These are phyloP conservation scores for Drosophila stalkeri DNA, from an alignment of 2,888 invertebrate species.

Conservation along the genomic window DNA sequence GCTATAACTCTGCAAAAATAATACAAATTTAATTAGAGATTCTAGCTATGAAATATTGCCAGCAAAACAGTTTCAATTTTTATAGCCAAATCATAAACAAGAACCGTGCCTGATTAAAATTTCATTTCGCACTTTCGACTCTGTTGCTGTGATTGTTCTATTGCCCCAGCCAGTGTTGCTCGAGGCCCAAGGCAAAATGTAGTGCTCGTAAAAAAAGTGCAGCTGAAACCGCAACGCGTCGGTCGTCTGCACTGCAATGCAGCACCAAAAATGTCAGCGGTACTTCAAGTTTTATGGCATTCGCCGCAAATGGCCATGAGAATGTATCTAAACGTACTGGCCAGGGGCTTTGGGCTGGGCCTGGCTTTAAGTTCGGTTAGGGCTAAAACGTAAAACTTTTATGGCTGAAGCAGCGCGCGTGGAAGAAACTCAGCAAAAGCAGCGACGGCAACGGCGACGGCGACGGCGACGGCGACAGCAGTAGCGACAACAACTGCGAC, in stretches of 20 bases:
- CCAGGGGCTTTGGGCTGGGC: slow-evolving; percentile 11
- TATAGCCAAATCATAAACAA: slow-evolving; percentile 64
- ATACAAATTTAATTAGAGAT: slow-evolving; percentile 16
- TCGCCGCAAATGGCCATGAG: slow-evolving; percentile 54
- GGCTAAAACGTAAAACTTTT: slow-evolving; percentile 77
- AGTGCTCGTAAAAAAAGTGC: slow-evolving; percentile 66
- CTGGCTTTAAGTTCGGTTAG: slow-evolving; percentile 61
- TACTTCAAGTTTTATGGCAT: slow-evolving; percentile 63
- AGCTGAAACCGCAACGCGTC: slow-evolving; percentile 46
- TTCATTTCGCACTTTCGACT: slow-evolving; percentile 71
- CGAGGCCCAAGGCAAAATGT: slow-evolving; percentile 41
- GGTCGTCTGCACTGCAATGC: slow-evolving; percentile 67
- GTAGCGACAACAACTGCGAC: not conserved
- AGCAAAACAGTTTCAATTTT: slow-evolving; percentile 30
- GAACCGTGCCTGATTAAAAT: slow-evolving; percentile 66
- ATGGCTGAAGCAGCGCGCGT: slow-evolving; percentile 62
- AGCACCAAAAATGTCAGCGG: slow-evolving; percentile 72
- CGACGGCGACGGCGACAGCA: not conserved
- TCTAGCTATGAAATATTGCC: slow-evolving; percentile 25
- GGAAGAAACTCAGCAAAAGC: slow-evolving; percentile 27
- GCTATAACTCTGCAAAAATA: slow-evolving; percentile 7
- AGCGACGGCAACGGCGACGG: not conserved
- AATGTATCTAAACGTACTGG: slow-evolving; percentile 68
- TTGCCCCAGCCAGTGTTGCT: slow-evolving; percentile 19
- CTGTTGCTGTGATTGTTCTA: slow-evolving; percentile 61